Evolutionary conservation across 92 coral and sea anemone species (phyloP).

Genomic region (Zoanthus sansibaricus): DNA sequence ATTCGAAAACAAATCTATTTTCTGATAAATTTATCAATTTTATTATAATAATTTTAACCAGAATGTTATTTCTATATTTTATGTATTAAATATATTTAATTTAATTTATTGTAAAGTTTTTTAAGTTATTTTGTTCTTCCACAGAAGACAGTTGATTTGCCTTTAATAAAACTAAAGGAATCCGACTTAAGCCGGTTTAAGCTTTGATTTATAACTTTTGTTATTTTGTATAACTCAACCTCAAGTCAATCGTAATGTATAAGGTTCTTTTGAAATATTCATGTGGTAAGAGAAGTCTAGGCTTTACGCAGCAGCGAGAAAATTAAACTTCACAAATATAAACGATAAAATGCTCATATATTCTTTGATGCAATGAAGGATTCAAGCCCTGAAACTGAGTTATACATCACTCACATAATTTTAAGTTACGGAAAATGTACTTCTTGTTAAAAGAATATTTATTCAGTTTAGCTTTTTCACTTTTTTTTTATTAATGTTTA

Average conservation of each 20-base stretch:
- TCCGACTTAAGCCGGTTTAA: neutral
- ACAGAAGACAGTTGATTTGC: too few relatives aligned
- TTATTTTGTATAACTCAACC: conserved; percentile 30
- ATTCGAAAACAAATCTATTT: too few relatives aligned
- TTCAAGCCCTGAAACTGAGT: neutral
- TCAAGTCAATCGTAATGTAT: neutral
- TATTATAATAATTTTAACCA: too few relatives aligned
- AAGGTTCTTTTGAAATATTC: neutral
- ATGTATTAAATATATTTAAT: too few relatives aligned
- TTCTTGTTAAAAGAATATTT: neutral
- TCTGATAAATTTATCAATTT: too few relatives aligned
- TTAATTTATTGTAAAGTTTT: too few relatives aligned
- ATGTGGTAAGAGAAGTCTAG: neutral
- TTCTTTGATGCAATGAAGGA: neutral
- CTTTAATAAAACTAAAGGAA: too few relatives aligned
- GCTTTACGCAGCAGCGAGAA: neutral
- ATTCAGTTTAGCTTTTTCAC: neutral
- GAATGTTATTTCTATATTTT: too few relatives aligned
- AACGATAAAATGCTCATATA: neutral
- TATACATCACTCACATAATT: neutral
- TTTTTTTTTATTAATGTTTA: too few relatives aligned
- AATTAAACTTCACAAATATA: neutral
- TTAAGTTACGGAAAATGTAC: neutral
- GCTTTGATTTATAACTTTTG: neutral
- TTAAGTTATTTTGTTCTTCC: too few relatives aligned